Conservation (phyloP, 2,888 invertebrate genomes). For the Amblyjoppa proteus region DNA sequence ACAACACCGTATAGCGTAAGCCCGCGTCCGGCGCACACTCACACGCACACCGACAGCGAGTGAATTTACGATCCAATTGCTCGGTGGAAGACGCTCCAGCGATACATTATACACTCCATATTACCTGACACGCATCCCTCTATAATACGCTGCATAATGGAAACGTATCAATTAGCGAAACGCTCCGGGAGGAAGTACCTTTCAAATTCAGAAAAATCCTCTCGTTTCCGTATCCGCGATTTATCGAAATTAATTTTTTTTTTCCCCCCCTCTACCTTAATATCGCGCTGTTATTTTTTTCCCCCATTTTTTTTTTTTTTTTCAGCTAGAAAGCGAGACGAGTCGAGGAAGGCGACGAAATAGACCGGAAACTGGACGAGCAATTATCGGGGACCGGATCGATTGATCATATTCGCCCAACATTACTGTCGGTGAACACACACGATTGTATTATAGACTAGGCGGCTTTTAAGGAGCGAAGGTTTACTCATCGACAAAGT, state of each 20-base stretch:
- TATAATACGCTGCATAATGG: constrained; percentile 29
- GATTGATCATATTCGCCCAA: constrained; percentile 28
- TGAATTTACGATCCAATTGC: constrained; percentile 48
- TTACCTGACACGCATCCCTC: constrained; percentile 7
- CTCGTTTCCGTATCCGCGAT: background rate
- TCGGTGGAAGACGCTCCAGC: constrained; percentile 15
- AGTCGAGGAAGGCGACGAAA: background rate
- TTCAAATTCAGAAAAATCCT: background rate
- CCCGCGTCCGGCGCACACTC: constrained; percentile 16
- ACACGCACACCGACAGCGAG: constrained; percentile 1
- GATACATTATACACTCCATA: constrained; percentile 22
- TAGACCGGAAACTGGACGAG: background rate
- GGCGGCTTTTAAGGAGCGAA: background rate
- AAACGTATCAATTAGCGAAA: constrained; percentile 38
- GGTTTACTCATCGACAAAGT: no score
- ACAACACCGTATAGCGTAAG: constrained; percentile 17
- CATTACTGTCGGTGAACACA: background rate
- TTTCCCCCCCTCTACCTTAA: background rate
- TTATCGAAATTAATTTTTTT: background rate
- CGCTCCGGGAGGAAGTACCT: background rate
- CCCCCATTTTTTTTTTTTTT: background rate
- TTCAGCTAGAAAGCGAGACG: background rate
- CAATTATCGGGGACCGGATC: constrained; percentile 4
- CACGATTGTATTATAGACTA: background rate
- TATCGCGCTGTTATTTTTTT: background rate